Percentiles rank a stretch among this genome's conserved stretches.
Evolutionary conservation across 2,797 vertebrate species (phyloP).

Genomic region (Myotis myotis): DNA sequence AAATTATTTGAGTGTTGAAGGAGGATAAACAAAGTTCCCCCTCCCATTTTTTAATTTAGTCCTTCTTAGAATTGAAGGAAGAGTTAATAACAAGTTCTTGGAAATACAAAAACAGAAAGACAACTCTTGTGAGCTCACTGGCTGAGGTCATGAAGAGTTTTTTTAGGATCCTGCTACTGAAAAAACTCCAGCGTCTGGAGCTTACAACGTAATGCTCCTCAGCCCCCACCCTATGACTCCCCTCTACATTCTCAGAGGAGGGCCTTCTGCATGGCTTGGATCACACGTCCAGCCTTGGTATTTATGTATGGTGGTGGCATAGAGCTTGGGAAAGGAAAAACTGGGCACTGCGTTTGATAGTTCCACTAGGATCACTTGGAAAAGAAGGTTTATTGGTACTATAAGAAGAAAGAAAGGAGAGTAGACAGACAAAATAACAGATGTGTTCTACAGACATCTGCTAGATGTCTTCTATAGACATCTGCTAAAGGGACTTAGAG

Average conservation of each 20-base stretch:
- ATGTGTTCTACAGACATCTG: neutral
- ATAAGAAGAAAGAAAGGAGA: neutral
- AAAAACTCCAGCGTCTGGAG: neutral
- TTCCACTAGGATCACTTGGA: neutral
- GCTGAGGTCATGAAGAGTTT: neutral
- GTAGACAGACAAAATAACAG: neutral
- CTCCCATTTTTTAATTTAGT: neutral
- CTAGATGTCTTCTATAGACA: neutral
- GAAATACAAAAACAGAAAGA: neutral
- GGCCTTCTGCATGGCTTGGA: neutral
- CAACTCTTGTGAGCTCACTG: neutral
- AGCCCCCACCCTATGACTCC: neutral
- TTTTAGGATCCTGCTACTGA: neutral
- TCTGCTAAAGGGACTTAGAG: neutral
- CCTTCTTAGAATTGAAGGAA: neutral
- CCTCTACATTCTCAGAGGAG: neutral
- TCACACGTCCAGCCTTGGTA: neutral
- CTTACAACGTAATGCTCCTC: neutral
- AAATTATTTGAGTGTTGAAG: constrained; percentile 53
- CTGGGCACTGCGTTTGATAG: neutral
- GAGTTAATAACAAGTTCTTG: neutral
- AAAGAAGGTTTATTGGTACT: neutral
- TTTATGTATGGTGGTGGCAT: neutral
- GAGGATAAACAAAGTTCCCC: neutral
- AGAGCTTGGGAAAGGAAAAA: neutral